Conservation (phyloP, 1,140 invertebrate genomes). For the Potamilus streckersoni region DNA sequence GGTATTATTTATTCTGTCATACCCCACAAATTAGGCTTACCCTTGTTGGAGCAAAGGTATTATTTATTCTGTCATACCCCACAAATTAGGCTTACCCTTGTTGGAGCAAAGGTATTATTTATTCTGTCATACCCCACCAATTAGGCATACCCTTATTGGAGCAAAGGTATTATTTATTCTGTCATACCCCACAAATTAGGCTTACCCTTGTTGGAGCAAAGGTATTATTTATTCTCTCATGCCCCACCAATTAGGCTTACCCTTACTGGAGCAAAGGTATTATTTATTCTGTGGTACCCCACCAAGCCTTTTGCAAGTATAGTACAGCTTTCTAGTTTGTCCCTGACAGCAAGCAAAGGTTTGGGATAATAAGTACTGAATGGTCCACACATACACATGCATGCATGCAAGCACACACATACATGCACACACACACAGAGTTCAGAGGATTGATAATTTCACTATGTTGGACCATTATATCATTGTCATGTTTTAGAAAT, state of each 20-base stretch:
- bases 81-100: slow-evolving; percentile 45
- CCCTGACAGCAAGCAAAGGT: no score
- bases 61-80: no score
- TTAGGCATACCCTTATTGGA: slow-evolving; percentile 53
- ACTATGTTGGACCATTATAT: no score
- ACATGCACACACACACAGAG: no score
- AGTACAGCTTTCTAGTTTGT: no score
- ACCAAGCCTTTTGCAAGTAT: no score
- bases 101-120: slow-evolving; percentile 56
- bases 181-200: slow-evolving; percentile 26
- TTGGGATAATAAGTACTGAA: no score
- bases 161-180: slow-evolving; percentile 46
- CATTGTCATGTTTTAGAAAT: no score
- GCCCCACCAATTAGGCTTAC: slow-evolving; percentile 37
- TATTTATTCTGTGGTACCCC: no score
- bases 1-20: slow-evolving; percentile 31
- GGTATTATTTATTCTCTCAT: slow-evolving; percentile 31
- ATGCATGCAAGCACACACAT: no score
- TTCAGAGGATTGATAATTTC: no score
- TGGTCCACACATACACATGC: no score
- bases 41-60: slow-evolving; percentile 60
- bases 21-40: slow-evolving; percentile 38
- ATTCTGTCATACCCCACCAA: neutral
- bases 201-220: slow-evolving; percentile 56
- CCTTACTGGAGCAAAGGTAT: slow-evolving; percentile 60